phyloP scores from a whole-genome alignment of 2,113 vertebrate species.

The Lutjanus erythropterus region DNA sequence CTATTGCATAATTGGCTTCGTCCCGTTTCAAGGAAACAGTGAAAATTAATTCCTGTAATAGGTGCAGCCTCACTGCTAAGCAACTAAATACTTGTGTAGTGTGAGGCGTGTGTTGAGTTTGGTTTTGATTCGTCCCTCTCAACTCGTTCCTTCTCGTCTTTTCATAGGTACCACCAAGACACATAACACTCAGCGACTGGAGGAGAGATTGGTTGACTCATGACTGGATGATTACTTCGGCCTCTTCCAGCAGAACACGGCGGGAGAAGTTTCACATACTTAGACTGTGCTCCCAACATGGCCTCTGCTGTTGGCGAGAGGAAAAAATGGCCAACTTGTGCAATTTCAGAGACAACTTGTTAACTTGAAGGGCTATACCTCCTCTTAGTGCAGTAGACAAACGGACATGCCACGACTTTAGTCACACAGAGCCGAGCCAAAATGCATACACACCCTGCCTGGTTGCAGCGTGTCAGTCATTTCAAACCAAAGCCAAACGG shows the following conservation, averaged over 20 bases:
- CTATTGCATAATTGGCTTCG: background rate
- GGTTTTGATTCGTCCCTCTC: background rate
- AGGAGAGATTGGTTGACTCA: slow-evolving; percentile 63
- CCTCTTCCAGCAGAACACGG: slow-evolving; percentile 50
- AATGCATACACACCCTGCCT: slow-evolving; percentile 66
- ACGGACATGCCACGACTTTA: slow-evolving; percentile 24
- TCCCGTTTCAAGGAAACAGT: background rate
- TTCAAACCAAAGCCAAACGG: slow-evolving; percentile 74
- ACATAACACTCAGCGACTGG: slow-evolving; percentile 72
- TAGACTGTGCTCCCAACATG: slow-evolving; percentile 38
- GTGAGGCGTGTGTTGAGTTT: slow-evolving; percentile 6
- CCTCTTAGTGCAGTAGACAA: slow-evolving; percentile 50
- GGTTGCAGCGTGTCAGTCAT: slow-evolving; percentile 70
- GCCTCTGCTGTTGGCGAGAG: slow-evolving; percentile 34
- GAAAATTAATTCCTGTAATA: slow-evolving; percentile 8
- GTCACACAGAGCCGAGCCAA: slow-evolving; percentile 62
- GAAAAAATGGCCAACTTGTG: slow-evolving; percentile 58
- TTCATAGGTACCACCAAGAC: slow-evolving; percentile 81
- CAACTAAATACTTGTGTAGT: background rate
- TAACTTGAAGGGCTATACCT: slow-evolving; percentile 76
- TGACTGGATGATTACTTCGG: slow-evolving; percentile 62
- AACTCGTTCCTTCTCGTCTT: slow-evolving; percentile 8
- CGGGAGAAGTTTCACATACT: slow-evolving; percentile 24
- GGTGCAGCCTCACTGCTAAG: slow-evolving; percentile 22
- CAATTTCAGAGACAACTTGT: slow-evolving; percentile 69